Base-by-base conservation (phyloP, 2,888 invertebrate genomes). In the Belgica antarctica region DNA sequence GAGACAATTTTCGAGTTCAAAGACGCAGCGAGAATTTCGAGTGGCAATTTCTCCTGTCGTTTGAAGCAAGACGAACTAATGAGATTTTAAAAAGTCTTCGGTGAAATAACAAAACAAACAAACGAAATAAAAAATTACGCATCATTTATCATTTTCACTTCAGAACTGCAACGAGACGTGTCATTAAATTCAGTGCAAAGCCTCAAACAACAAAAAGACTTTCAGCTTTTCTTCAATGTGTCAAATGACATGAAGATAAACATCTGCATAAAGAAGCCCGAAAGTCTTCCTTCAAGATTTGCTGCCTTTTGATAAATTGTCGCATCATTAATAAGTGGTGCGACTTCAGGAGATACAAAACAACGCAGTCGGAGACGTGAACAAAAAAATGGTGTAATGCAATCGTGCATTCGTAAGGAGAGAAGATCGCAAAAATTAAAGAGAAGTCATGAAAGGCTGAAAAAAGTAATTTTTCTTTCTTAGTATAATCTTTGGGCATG, bases 261-360 rank as follows among this genome's bases (percentile, higher is more conserved):
- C 68, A 68, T 68, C 68, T 68, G 68, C 68, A 68, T 68, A 68
- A 68, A 47, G 52, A 25, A 27, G 15, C 15, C 24, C 10, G 34
- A 63, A 62, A 24, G n/a, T 8, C 4, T 3, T 4, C 8, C 52
- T 52, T 22, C 22, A 47, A 52, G 52, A 52, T 19, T 41, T 62
- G 41, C 41, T 27, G n/a, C n/a, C 15, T 25, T 65, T 46, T 70
- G 70, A 70, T 70, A 70, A 70, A 70, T 70, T 70, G 70, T 61
- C 41, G 46, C 41, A 70, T 70, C 70, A 70, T 70, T 70, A 70
- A 61, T 70, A 70, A 70, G 68, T 68, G 57, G 57, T 68, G 57
- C 57, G 68, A 66, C 12, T 41, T 41, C 15, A 41, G 12, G 41
- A 19, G 52, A 41, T 15, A 41, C 15, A 10, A 10, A 31, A 10